Evolutionary conservation across 2,797 vertebrate species (phyloP), one percentile per base, ranked within the genome.

Genomic region (Amblyopsis hoosieri): DNA sequence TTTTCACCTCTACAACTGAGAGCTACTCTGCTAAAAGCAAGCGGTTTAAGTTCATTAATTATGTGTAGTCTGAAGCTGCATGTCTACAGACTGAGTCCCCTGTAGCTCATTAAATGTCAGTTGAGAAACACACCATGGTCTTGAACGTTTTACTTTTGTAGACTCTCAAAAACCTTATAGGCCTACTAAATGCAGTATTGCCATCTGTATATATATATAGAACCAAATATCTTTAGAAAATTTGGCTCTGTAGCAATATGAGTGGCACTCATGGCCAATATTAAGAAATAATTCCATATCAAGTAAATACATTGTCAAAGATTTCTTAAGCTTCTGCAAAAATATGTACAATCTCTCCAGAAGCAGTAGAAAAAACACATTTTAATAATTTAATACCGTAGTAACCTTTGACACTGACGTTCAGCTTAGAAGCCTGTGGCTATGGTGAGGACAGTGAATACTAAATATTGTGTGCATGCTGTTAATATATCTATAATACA

Each of bases 201-300:
- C 23, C 23, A 3, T 29, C 70, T 67, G 60, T 52, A 81, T 77
- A 74, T 59, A 17, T 48, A 48, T 48, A 10, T 48, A 48, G 6
- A 48, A 76, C 76, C 54, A 62, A 14, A 57, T 46, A 66, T 50
- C 42, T 50, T 17, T 17, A 64, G 63, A 83, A 67, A 80, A 67
- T 63, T 64, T 48, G 45, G 77, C 65, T 66, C 74, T 75, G 29
- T 66, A 54, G 65, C 63, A 57, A 54, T 23, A 57, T 56, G 57
- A 66, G 62, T 70, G 66, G 74, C 67, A 67, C 68, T 67, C 53
- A 45, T 78, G 54, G 56, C 66, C 31, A 71, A 62, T 72, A 76
- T 75, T 83, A 62, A 69, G 69, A 87, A 62, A 61, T 72, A 87
- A 81, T 79, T 84, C 47, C 63, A 78, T 76, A 81, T 82, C 71